Conservation (phyloP, 1,140 invertebrate genomes). For the Drosophila chauvacae region DNA sequence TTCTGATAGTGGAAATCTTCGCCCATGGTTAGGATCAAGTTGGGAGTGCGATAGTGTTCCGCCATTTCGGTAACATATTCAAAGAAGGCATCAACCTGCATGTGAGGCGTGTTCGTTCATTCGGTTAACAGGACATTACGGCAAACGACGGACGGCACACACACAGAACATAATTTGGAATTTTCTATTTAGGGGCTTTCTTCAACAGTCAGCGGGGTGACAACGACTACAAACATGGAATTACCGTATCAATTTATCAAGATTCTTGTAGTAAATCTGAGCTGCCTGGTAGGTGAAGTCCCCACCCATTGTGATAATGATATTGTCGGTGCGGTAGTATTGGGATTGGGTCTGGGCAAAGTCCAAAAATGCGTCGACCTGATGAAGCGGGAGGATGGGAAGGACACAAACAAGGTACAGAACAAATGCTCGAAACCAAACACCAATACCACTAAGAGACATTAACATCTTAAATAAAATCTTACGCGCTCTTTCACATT, state of each 20-base stretch:
- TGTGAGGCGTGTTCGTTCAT: not conserved
- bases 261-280: conserved; percentile 92
- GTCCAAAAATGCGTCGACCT: conserved; percentile 87
- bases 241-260: conserved; percentile 95
- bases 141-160: not conserved
- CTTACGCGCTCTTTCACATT: conserved; percentile 89
- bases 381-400: conserved; percentile 24
- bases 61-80: conserved; percentile 86
- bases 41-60: conserved; percentile 87
- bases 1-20: conserved; percentile 96
- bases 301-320: conserved; percentile 96
- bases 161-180: conserved; percentile 23
- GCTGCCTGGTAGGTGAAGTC: conserved; percentile 97
- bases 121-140: not conserved
- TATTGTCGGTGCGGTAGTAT: conserved; percentile 89
- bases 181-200: conserved; percentile 59
- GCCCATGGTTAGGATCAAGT: conserved; percentile 95
- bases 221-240: conserved; percentile 13
- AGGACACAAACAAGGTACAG: conserved; percentile 33
- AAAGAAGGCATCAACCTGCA: conserved; percentile 87
- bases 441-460: conserved; percentile 3
- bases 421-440: conserved; percentile 38
- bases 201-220: conserved; percentile 35
- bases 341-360: conserved; percentile 86
- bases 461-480: not conserved